Evolutionary conservation across 2,113 vertebrate species (phyloP).

Genomic region (Eretmochelys imbricata): DNA sequence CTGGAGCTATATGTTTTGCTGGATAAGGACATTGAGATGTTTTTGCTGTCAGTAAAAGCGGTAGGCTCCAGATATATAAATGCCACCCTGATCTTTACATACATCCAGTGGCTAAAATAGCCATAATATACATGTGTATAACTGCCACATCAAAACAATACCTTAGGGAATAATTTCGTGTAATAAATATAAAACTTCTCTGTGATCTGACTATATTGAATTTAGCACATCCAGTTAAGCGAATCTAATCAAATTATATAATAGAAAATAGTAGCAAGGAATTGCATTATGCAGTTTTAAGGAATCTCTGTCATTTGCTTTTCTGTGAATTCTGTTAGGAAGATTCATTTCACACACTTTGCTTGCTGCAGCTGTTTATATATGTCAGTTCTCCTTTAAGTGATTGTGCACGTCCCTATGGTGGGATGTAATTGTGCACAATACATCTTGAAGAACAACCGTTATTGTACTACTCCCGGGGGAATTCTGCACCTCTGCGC

Average conservation of each 20-base stretch:
- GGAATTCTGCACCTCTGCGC: too few relatives aligned
- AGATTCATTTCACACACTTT: accelerated
- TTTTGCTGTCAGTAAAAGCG: neutral
- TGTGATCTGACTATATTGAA: neutral
- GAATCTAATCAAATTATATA: neutral
- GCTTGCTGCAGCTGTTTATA: neutral
- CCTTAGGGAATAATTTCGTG: neutral
- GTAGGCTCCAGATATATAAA: neutral
- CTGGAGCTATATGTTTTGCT: neutral
- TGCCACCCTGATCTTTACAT: neutral
- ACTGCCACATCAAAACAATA: neutral
- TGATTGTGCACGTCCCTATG: too few relatives aligned
- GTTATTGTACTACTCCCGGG: too few relatives aligned
- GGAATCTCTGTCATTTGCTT: neutral
- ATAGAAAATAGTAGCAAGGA: neutral
- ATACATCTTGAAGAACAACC: too few relatives aligned
- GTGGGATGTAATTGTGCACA: too few relatives aligned
- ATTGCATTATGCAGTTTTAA: neutral
- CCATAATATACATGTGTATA: neutral
- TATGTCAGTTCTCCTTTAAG: too few relatives aligned
- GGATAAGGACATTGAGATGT: neutral
- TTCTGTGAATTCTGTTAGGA: accelerated
- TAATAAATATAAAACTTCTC: neutral
- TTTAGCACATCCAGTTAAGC: neutral
- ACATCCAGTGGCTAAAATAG: neutral